Evolutionary conservation across 92 coral and sea anemone species (phyloP).

Genomic region (Zoanthus solanderi): DNA sequence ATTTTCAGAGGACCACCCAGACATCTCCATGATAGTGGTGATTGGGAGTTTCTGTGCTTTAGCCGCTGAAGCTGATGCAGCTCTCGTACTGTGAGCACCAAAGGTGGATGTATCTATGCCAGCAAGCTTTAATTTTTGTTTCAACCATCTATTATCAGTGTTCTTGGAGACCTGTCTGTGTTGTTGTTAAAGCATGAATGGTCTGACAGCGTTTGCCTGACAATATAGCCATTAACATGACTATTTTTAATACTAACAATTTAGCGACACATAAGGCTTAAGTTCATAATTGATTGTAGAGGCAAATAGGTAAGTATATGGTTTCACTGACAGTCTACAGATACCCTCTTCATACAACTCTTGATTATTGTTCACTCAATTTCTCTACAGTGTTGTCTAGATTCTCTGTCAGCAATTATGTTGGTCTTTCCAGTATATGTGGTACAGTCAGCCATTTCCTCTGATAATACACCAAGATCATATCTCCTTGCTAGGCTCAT

Average conservation of each 20-base stretch:
- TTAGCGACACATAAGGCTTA: neutral
- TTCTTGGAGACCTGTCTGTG: constrained; percentile 50
- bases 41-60: constrained; percentile 50
- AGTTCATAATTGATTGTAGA: too few species aligned
- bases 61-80: constrained; percentile 58
- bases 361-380: too few species aligned
- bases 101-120: constrained; percentile 10
- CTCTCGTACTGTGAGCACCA: constrained; percentile 60
- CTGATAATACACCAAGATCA: constrained; percentile 45
- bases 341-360: too few species aligned
- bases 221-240: neutral
- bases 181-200: constrained; percentile 29
- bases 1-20: constrained; percentile 58
- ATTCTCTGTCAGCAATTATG: too few species aligned
- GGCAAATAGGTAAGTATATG: too few species aligned
- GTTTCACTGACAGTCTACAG: too few species aligned
- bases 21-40: constrained; percentile 54
- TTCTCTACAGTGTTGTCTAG: too few species aligned
- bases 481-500: constrained; percentile 51
- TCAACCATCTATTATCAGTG: constrained; percentile 48
- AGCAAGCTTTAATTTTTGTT: constrained; percentile 21
- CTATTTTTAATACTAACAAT: neutral
- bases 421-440: constrained; percentile 45
- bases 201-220: neutral
- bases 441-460: constrained; percentile 46